Conservation (phyloP, 2,797 vertebrate genomes). For the Notolepis coatsorum region DNA sequence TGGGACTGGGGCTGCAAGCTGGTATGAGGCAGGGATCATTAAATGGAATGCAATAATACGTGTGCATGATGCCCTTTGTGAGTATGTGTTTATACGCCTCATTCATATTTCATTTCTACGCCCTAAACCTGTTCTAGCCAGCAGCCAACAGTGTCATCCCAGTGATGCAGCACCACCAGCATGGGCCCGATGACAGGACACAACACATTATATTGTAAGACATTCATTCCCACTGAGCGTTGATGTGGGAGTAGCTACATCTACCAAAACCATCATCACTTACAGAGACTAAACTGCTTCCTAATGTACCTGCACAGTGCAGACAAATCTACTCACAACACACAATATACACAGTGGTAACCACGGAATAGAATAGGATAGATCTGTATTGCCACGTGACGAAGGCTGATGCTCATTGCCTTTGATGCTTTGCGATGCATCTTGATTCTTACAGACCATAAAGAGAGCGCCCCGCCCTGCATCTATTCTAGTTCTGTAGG, state of each 20-base stretch:
- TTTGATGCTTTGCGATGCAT: no score
- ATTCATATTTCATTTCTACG: neutral
- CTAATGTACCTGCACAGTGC: neutral
- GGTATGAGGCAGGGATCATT: conserved; percentile 18
- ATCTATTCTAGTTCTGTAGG: neutral
- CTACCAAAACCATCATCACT: neutral
- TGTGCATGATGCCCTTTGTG: neutral
- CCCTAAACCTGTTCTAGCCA: neutral
- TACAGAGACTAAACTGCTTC: neutral
- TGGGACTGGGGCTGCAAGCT: conserved; percentile 20
- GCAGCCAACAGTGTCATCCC: neutral
- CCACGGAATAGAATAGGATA: no score
- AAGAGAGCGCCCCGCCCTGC: no score
- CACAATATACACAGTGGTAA: neutral
- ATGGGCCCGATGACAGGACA: no score
- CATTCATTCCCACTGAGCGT: neutral
- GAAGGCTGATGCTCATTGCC: no score
- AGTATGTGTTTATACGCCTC: neutral
- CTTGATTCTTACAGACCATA: no score
- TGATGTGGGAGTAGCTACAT: neutral
- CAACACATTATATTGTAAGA: neutral
- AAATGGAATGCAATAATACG: conserved; percentile 26
- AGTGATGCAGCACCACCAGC: neutral
- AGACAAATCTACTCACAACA: neutral
- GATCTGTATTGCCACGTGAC: no score